phyloP scores from a whole-genome alignment of 2,797 vertebrate species.

The Kryptolebias ocellatus region DNA sequence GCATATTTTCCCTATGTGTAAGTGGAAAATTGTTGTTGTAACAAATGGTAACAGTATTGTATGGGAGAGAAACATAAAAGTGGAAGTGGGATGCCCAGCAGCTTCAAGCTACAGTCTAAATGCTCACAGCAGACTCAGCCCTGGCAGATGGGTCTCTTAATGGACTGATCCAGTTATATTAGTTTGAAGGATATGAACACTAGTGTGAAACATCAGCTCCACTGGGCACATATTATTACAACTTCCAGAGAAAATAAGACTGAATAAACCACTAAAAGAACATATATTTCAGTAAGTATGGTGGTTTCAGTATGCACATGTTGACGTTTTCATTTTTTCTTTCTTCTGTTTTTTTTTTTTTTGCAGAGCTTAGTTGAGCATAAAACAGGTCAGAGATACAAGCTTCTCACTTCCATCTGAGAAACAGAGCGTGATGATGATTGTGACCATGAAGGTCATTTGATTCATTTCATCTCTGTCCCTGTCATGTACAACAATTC shows the following conservation, averaged over 20 bases:
- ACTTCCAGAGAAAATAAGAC: slow-evolving; percentile 5
- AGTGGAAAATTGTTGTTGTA: slow-evolving; percentile 25
- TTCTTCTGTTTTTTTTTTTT: not conserved
- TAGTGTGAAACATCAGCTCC: slow-evolving; percentile 2
- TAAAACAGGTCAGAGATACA: slow-evolving; percentile 4
- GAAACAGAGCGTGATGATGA: slow-evolving; percentile 30
- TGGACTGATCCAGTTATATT: slow-evolving; percentile 35
- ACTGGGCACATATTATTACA: slow-evolving; percentile 2
- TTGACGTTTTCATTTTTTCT: too few species aligned
- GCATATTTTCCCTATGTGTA: slow-evolving; percentile 14
- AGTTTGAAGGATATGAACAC: slow-evolving; percentile 21
- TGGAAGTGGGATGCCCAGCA: slow-evolving; percentile 17
- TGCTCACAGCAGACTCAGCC: slow-evolving; percentile 20
- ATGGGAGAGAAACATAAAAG: slow-evolving; percentile 37
- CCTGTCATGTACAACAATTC: slow-evolving; percentile 34
- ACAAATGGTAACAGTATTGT: slow-evolving; percentile 31
- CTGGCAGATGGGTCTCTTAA: slow-evolving; percentile 17
- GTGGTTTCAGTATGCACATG: not conserved
- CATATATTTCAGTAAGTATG: not conserved
- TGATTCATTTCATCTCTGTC: slow-evolving; percentile 43
- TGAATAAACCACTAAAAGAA: not conserved
- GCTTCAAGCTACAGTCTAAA: slow-evolving; percentile 21
- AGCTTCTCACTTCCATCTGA: slow-evolving; percentile 17
- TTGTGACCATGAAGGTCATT: slow-evolving; percentile 27
- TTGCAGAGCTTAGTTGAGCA: not conserved